Percentiles rank a stretch among this genome's conserved stretches.
Evolutionary conservation across 2,888 invertebrate genomes (phyloP).

Genomic region (Leptothorax acervorum): DNA sequence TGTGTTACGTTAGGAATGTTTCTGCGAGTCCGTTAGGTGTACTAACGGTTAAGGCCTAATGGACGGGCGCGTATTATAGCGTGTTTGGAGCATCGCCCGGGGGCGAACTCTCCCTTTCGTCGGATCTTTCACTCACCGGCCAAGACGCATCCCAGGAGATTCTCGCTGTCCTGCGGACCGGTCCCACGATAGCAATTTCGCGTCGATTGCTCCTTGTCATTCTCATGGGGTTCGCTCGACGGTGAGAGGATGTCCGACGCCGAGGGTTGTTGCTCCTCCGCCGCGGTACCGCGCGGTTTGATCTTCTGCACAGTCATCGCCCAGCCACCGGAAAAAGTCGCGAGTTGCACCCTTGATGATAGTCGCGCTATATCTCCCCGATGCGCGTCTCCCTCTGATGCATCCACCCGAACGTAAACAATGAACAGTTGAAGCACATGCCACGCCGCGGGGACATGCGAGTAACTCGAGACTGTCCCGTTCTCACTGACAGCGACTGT

Average conservation of each 20-base stretch:
- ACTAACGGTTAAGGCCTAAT: not conserved
- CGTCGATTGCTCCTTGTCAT: slow-evolving; percentile 80
- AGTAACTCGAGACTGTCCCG: not conserved
- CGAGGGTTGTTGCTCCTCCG: slow-evolving; percentile 79
- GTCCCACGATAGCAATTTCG: slow-evolving; percentile 73
- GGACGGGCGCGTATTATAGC: not conserved
- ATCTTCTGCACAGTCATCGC: slow-evolving; percentile 88
- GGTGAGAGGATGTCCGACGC: slow-evolving; percentile 81
- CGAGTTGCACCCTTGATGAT: slow-evolving; percentile 36
- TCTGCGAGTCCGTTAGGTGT: slow-evolving; percentile 44
- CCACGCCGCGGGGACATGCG: slow-evolving; percentile 51
- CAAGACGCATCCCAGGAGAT: slow-evolving; percentile 87
- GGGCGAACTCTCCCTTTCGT: slow-evolving; percentile 54
- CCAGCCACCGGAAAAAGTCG: slow-evolving; percentile 32
- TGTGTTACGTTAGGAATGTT: slow-evolving; percentile 61
- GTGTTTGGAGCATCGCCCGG: not conserved
- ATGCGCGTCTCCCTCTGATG: slow-evolving; percentile 36
- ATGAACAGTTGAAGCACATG: slow-evolving; percentile 54
- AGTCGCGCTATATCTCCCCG: slow-evolving; percentile 3
- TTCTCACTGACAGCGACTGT: slow-evolving; percentile 26
- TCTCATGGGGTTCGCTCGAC: slow-evolving; percentile 77
- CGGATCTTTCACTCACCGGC: slow-evolving; percentile 86
- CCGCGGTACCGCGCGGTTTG: slow-evolving; percentile 86
- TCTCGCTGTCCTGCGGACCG: slow-evolving; percentile 85
- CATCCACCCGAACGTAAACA: slow-evolving; percentile 55